phyloP scores from a whole-genome alignment of 2,888 invertebrate genomes.

The Macaria notata region DNA sequence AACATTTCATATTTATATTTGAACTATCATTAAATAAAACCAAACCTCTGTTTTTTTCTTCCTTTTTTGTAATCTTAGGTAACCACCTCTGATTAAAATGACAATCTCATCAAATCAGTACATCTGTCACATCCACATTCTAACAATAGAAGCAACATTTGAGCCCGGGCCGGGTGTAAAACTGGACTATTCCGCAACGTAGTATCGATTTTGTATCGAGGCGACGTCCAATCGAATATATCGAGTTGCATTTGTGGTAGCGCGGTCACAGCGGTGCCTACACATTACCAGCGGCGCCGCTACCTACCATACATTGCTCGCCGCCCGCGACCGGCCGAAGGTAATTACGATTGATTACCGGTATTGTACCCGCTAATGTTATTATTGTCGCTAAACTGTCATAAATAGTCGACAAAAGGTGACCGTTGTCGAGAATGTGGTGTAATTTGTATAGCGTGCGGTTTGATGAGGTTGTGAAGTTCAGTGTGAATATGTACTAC shows the following conservation, averaged over 20 bases:
- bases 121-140: no score
- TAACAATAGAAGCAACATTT: no score
- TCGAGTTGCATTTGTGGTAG: constrained; percentile 53
- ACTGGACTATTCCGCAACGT: constrained; percentile 16
- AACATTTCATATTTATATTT: neutral
- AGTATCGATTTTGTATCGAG: constrained; percentile 54
- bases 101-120: neutral
- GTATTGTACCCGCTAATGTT: constrained; percentile 8
- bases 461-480: neutral
- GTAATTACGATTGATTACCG: constrained; percentile 19
- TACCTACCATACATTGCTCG: constrained; percentile 22
- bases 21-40: no score
- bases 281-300: constrained; percentile 29
- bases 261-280: constrained; percentile 40
- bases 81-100: no score
- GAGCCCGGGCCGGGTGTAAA: constrained; percentile 11
- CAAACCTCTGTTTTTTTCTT: no score
- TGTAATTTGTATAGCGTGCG: neutral
- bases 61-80: no score
- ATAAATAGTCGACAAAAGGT: neutral
- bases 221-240: constrained; percentile 37
- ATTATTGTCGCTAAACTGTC: constrained; percentile 3
- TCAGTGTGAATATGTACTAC: neutral
- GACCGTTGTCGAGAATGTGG: no score
- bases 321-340: constrained; percentile 14